These are phyloP conservation scores for Phenganax subtilis DNA, from an alignment of 92 coral and sea anemone genomes.

Conservation along the genomic window DNA sequence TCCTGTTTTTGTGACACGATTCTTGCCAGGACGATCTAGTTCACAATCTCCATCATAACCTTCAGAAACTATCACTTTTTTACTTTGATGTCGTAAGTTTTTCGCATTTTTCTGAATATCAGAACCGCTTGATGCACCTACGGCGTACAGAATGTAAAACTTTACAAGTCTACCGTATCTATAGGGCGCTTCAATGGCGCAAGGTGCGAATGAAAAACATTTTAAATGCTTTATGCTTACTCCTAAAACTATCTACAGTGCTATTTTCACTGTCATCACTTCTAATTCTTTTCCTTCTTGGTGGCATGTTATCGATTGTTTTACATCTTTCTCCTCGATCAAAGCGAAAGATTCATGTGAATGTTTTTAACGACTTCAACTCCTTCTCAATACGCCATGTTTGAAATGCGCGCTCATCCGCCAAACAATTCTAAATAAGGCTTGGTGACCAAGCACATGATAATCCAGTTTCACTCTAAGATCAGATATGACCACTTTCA, in stretches of 20 bases:
- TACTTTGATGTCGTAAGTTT: conserved; percentile 28
- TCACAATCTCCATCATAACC: conserved; percentile 42
- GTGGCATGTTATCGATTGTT: conserved; percentile 14
- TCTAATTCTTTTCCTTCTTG: conserved; percentile 32
- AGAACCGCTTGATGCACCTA: conserved; percentile 33
- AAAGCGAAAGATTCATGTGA: not conserved
- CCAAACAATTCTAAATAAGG: conserved; percentile 15
- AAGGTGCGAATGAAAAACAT: not conserved
- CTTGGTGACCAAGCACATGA: not conserved
- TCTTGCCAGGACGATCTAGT: conserved; percentile 20
- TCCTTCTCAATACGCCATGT: conserved; percentile 27
- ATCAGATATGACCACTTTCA: too few relatives aligned
- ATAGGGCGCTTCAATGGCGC: not conserved
- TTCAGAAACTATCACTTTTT: conserved; percentile 15
- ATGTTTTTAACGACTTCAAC: conserved; percentile 5
- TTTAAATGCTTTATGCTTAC: not conserved
- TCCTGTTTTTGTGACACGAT: conserved; percentile 21
- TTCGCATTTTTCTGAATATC: conserved; percentile 15
- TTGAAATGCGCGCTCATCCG: conserved; percentile 32
- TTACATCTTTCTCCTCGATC: conserved; percentile 1
- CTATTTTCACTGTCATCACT: conserved; percentile 41
- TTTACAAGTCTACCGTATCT: not conserved
- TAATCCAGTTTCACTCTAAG: too few relatives aligned
- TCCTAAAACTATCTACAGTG: conserved; percentile 20
- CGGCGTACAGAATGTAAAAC: not conserved